A percentile compares a stretch with the other conserved stretches of the same genome.
phyloP scores from a whole-genome alignment of 2,797 vertebrate species.

The Numenius phaeopus region DNA sequence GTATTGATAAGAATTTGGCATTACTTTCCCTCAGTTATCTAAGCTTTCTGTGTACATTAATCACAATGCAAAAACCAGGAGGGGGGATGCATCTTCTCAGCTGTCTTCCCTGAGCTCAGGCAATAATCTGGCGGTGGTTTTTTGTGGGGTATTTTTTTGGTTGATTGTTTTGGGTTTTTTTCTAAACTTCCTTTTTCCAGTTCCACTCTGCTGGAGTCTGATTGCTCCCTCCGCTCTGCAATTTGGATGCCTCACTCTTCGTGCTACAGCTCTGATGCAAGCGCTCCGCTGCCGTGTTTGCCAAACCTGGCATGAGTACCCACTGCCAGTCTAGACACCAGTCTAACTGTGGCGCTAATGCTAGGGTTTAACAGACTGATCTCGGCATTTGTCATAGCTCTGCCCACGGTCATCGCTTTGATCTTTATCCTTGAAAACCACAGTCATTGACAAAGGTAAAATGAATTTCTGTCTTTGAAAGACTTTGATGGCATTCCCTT shows the following conservation, averaged over 20 bases:
- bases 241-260: background rate
- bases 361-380: constrained; percentile 77
- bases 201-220: background rate
- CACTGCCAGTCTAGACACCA: constrained; percentile 80
- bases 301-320: constrained; percentile 65
- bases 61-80: background rate
- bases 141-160: background rate
- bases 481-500: constrained; percentile 76
- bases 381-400: constrained; percentile 76
- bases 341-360: constrained; percentile 79
- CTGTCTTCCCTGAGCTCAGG: background rate
- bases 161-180: background rate
- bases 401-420: constrained; percentile 81
- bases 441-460: constrained; percentile 80
- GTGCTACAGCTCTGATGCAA: constrained; percentile 40
- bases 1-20: constrained; percentile 59
- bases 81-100: background rate
- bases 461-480: constrained; percentile 77
- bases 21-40: constrained; percentile 30
- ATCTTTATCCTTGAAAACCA: constrained; percentile 83
- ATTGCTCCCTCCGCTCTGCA: background rate
- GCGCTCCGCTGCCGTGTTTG: background rate
- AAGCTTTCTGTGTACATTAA: constrained; percentile 25
- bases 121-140: background rate
- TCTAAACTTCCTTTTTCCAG: background rate